phyloP scores from a whole-genome alignment of 2,888 invertebrate species.

The Imbricaverruca yamaguchii region DNA sequence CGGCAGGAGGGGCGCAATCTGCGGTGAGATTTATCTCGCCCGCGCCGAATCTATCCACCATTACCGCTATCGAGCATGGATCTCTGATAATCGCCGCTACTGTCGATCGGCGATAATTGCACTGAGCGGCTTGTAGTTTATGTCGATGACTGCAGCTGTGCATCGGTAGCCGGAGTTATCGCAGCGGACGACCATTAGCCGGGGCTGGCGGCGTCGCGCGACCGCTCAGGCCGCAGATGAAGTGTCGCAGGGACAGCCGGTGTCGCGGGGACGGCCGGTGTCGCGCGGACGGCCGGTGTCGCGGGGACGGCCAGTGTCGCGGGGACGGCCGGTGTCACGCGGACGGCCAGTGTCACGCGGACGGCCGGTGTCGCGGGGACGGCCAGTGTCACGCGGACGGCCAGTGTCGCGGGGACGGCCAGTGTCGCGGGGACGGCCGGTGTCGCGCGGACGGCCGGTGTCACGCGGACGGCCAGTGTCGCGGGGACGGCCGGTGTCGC shows the following conservation, averaged over 20 bases:
- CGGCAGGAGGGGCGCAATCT: too few species aligned
- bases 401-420: too few species aligned
- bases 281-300: background rate
- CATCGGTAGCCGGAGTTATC: background rate
- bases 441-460: background rate
- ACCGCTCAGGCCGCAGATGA: background rate
- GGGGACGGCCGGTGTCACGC: too few species aligned
- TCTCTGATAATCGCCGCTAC: background rate
- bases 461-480: background rate
- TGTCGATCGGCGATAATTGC: conserved; percentile 13
- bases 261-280: background rate
- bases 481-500: too few species aligned
- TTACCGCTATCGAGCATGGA: background rate
- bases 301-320: too few species aligned
- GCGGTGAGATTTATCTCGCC: background rate
- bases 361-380: too few species aligned
- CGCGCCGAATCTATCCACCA: background rate
- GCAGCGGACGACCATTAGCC: background rate
- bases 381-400: background rate
- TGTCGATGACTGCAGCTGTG: background rate
- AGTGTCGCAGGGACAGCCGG: background rate
- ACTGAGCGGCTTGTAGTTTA: background rate
- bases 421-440: background rate
- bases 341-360: too few species aligned
- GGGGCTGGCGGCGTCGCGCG: background rate